Percentiles rank a stretch among this genome's conserved stretches.
These are phyloP conservation scores for Cydia fagiglandana DNA, from an alignment of 1,140 invertebrate species.

Conservation along the genomic window DNA sequence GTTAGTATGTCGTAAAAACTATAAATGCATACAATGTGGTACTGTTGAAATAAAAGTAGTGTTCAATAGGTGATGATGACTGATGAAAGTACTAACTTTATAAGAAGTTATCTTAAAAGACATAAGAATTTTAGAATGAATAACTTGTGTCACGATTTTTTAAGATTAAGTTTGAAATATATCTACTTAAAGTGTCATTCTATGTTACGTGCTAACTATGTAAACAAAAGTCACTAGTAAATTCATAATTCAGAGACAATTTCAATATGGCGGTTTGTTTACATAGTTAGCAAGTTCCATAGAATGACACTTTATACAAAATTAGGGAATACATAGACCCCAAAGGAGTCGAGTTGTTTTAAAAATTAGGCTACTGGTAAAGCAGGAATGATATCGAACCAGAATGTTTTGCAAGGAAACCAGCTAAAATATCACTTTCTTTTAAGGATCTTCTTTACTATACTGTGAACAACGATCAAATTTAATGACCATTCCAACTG, in stretches of 20 bases:
- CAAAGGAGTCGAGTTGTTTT: not conserved
- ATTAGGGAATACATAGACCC: too few relatives aligned
- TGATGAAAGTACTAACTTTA: not conserved
- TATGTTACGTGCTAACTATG: too few relatives aligned
- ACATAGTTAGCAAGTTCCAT: too few relatives aligned
- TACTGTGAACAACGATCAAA: conserved; percentile 21
- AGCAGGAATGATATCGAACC: not conserved
- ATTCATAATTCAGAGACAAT: too few relatives aligned
- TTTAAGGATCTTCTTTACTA: not conserved
- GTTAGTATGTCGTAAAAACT: not conserved
- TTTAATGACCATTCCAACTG: conserved; percentile 30
- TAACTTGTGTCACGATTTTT: too few relatives aligned
- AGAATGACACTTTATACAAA: too few relatives aligned
- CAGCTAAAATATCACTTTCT: not conserved
- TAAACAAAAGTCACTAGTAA: too few relatives aligned
- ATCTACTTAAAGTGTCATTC: too few relatives aligned
- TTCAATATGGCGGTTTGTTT: too few relatives aligned
- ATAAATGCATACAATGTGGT: not conserved
- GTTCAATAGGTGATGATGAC: not conserved
- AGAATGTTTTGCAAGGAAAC: not conserved
- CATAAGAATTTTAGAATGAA: too few relatives aligned
- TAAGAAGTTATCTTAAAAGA: not conserved
- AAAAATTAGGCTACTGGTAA: not conserved
- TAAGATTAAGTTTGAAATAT: too few relatives aligned
- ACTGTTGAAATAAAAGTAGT: not conserved